Evolutionary conservation across 2,888 invertebrate species (phyloP), one percentile per base, ranked within the genome.

Genomic region (Ferrisia virgata): DNA sequence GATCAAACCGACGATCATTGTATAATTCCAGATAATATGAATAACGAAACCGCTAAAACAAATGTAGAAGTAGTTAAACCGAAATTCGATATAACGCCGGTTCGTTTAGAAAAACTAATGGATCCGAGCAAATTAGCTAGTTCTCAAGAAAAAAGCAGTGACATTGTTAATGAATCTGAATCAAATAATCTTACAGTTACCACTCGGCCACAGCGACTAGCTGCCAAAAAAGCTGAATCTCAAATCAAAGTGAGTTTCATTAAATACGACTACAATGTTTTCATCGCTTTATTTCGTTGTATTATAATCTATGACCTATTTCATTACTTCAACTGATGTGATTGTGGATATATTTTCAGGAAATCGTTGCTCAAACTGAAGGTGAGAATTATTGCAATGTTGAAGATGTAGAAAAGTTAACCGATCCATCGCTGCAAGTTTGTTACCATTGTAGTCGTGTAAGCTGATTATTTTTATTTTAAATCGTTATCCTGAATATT

Each of bases 141-240:
- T 36, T 33, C 36, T 9, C 8, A 36, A 18, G 72, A 76, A 18
- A 76, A 36, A 9, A 18, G 22, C 8, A 22, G 0, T 53, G 53
- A 25, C 9, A 39, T 36, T 15, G 5, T 25, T 39, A 15, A 47
- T n/a, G 36, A 36, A 18, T 11, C 83, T 8, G 83, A 83, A 11
- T 31, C 43, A 1, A 25, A 31, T 18, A 40, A 18, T 9, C 22
- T 11, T 8, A 31, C 83, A 28, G n/a, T 28, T 80, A 79, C 64
- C 15, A 36, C 31, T 79, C 84, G 87, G 39, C 87, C 87, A 13
- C 86, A 87, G 81, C 83, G 86, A 25, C 86, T 85, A 84, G 87
- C 86, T 40, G 87, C 87, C 11, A 86, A 86, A 85, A 86, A 86
- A 85, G 87, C 87, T 13, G 87, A 87, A 85, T 85, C 86, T 72